phyloP scores from a whole-genome alignment of 2,113 vertebrate species.

The Ceyx melanurus region DNA sequence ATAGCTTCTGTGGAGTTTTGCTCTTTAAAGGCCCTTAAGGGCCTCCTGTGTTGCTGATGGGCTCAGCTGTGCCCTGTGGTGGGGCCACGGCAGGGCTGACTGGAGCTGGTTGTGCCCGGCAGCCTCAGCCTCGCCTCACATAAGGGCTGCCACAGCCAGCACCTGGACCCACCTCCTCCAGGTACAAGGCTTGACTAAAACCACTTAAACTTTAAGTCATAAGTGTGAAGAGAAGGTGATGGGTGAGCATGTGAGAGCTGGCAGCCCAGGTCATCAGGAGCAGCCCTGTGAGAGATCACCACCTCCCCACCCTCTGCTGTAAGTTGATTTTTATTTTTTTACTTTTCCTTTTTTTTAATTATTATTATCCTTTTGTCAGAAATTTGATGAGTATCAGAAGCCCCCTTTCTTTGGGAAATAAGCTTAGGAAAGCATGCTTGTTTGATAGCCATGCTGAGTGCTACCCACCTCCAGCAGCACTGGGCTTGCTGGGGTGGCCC shows the following conservation, averaged over 20 bases:
- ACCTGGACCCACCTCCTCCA: rapidly evolving
- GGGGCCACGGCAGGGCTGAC: rapidly evolving
- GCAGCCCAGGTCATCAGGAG: rapidly evolving
- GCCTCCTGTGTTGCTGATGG: rapidly evolving
- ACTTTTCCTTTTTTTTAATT: not conserved
- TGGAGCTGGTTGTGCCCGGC: not conserved
- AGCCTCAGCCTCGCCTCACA: not conserved
- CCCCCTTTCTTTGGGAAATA: not conserved
- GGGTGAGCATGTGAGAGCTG: rapidly evolving
- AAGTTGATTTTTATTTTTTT: rapidly evolving
- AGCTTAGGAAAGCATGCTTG: not conserved
- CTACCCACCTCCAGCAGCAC: not conserved
- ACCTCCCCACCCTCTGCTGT: rapidly evolving
- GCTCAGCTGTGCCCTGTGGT: rapidly evolving
- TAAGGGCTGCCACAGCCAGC: not conserved
- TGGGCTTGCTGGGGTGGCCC: rapidly evolving
- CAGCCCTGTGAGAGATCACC: not conserved
- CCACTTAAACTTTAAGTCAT: not conserved
- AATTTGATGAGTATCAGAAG: not conserved
- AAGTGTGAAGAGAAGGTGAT: not conserved
- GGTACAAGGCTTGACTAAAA: rapidly evolving
- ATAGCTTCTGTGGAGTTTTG: rapidly evolving
- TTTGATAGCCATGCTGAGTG: rapidly evolving
- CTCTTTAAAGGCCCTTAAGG: not conserved
- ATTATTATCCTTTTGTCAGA: not conserved